phyloP scores from a whole-genome alignment of 2,888 invertebrate genomes.

The Capitulum mitella region DNA sequence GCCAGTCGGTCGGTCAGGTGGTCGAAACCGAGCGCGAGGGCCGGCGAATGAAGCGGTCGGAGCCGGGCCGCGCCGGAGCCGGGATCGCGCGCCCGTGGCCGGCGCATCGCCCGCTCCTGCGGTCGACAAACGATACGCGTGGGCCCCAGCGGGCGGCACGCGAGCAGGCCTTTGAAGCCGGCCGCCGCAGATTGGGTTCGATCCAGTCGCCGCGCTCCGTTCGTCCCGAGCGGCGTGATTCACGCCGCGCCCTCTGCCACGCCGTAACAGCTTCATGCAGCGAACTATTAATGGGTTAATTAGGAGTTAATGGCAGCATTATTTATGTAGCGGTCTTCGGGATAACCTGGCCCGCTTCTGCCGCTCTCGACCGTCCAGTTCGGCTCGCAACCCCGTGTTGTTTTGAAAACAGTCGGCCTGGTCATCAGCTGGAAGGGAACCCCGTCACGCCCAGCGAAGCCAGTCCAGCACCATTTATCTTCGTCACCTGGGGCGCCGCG shows the following conservation, averaged over 20 bases:
- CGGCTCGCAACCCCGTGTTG: background rate
- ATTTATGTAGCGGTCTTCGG: background rate
- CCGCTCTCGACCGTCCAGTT: background rate
- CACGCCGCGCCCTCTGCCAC: background rate
- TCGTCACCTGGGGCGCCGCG: background rate
- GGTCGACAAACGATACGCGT: background rate
- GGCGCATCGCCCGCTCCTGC: too few relatives aligned
- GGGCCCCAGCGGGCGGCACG: background rate
- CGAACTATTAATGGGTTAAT: conserved; percentile 5
- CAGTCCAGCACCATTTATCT: background rate
- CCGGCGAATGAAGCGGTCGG: too few relatives aligned
- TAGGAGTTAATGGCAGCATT: background rate
- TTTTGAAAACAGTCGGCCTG: background rate
- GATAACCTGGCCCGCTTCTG: background rate
- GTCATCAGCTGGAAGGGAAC: background rate
- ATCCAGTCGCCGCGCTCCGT: background rate
- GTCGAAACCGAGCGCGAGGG: too few relatives aligned
- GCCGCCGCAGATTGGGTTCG: background rate
- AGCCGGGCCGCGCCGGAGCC: too few relatives aligned
- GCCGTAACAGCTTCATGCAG: background rate
- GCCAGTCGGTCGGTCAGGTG: too few relatives aligned
- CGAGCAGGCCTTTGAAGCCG: background rate
- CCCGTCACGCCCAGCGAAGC: background rate
- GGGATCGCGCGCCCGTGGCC: too few relatives aligned
- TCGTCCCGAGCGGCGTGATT: background rate